Base-by-base conservation (phyloP, 2,113 vertebrate genomes). In the Platysteira castanea region DNA sequence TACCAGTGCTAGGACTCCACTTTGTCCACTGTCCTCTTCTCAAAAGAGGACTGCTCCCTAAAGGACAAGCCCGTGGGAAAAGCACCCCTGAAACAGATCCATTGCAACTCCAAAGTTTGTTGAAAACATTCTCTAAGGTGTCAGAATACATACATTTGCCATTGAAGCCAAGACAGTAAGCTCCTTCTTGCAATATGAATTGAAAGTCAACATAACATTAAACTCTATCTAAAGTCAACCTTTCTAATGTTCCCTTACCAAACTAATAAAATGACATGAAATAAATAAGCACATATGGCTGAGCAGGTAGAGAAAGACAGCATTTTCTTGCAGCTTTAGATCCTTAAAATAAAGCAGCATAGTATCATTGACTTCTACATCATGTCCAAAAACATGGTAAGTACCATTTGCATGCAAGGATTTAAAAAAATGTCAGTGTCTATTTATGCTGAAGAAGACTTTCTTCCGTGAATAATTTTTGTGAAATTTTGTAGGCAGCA, bases 381-480 rank as follows among this genome's bases (percentile, higher is more conserved):
- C 15, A 19, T 77, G 39, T 41, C n/a, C 14, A 56, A 54, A 77
- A 0, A 0, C 13, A 33, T 11, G 19, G 19, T 56, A 70, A 81
- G 9, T 15, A 41, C 16, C 39, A 67, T 24, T 50, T 61, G 8
- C 13, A 57, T 1, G 2, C 6, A 83, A 69, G 22, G 35, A 28
- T 69, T 93, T 80, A 0, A 3, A 3, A 64, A 54, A 44, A 30
- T 15, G 17, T 74, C 0, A 0, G 33, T 22, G 18, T 27, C 44
- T 85, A 18, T 65, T 85, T 73, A 61, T 22, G 39, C 39, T 81
- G 44, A 41, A 65, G 59, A 47, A 57, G 41, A 61, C 46, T 76
- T 84, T 74, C 11, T 19, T 59, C 52, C 47, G 20, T 16, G 1
- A 83, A 39, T 2, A 67, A 47, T 30, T 76, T 46, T 79, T 84